Conservation (phyloP, 2,113 vertebrate genomes). For the Rallus limicola region DNA sequence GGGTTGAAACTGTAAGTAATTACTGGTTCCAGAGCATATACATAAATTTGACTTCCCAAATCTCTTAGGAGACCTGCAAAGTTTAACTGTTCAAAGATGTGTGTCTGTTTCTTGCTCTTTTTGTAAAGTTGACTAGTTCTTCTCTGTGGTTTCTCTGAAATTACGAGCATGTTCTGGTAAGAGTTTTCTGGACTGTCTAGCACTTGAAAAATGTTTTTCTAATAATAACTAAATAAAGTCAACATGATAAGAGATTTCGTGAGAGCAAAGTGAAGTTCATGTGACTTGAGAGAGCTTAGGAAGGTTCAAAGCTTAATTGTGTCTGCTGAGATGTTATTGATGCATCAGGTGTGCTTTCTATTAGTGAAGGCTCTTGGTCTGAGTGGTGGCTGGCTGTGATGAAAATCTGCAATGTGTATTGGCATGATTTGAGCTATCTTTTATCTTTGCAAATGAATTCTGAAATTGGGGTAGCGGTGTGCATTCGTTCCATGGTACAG, state of each 20-base stretch:
- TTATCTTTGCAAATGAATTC: neutral
- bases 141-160: neutral
- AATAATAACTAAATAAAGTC: neutral
- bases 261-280: neutral
- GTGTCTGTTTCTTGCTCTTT: neutral
- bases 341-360: neutral
- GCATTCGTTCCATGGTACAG: neutral
- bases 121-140: neutral
- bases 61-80: neutral
- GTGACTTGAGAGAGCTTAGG: neutral
- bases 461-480: neutral
- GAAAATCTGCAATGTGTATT: neutral
- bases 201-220: neutral
- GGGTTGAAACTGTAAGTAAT: neutral
- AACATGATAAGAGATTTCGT: neutral
- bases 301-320: neutral
- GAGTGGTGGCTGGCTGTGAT: neutral
- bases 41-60: neutral
- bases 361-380: neutral
- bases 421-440: neutral
- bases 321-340: neutral
- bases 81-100: too few relatives aligned
- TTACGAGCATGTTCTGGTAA: neutral
- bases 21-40: neutral
- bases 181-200: neutral